A percentile compares a stretch with the other conserved stretches of the same genome.
Evolutionary conservation across 2,888 invertebrate species (phyloP).

Genomic region (Macrophya alboannulata): DNA sequence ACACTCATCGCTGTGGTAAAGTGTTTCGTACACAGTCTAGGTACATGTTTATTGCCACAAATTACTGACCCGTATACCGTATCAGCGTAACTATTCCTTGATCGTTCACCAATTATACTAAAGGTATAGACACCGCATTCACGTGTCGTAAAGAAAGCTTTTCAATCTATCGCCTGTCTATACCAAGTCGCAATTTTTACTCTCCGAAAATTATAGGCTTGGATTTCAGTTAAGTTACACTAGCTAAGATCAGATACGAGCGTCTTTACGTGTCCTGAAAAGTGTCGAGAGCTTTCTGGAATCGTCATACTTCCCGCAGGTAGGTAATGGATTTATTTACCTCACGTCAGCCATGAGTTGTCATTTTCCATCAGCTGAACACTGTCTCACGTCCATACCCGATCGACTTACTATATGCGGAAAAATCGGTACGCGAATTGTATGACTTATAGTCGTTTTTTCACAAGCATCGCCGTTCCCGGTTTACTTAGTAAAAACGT

Average conservation of each 20-base stretch:
- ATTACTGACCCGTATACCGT: not conserved
- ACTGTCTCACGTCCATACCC: not conserved
- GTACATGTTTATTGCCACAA: not conserved
- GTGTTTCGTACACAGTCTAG: slow-evolving; percentile 15
- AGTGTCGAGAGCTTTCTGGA: not conserved
- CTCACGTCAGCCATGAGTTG: not conserved
- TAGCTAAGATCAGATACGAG: not conserved
- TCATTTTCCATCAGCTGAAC: not conserved
- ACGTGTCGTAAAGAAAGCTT: not conserved
- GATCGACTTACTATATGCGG: not conserved
- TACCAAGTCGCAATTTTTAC: not conserved
- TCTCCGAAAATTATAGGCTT: slow-evolving; percentile 20
- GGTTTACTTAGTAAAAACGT: not conserved
- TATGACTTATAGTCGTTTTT: not conserved
- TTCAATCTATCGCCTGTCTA: not conserved
- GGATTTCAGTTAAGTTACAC: slow-evolving; percentile 19
- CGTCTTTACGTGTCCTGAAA: not conserved
- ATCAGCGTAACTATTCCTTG: not conserved
- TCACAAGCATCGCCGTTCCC: not conserved
- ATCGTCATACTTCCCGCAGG: not conserved
- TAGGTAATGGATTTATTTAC: slow-evolving; percentile 27
- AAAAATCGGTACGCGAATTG: not conserved
- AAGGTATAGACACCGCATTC: not conserved
- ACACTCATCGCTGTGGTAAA: slow-evolving; percentile 34
- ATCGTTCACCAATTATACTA: not conserved